Evolutionary conservation across 1,140 invertebrate species (phyloP), one percentile per base, ranked within the genome.

Genomic region (Venustaconcha ellipsiformis): DNA sequence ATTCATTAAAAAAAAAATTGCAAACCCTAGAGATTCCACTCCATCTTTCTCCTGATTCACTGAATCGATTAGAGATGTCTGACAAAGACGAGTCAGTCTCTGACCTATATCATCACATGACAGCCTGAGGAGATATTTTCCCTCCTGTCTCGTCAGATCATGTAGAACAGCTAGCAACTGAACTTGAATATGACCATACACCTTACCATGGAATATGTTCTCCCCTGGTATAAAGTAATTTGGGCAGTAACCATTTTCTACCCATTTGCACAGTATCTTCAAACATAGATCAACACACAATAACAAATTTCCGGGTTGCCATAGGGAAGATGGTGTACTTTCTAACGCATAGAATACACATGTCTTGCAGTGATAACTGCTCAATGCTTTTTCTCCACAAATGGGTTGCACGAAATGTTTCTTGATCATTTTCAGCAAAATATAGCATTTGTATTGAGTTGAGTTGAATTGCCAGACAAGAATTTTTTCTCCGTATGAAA

Each of bases 381-480:
- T 64, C 14, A 67, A 37, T 6, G 15, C 1, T 17, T 66, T 30
- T 66, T 66, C 26, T 14, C 64, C 72, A 5, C 66, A 14, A 20
- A 67, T 26, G 57, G 72, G 72, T 60, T 68, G 37, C 13, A 73
- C 23, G 26, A 26, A 18, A 58, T 23, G 17, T 48, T 66, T 66
- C 15, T 67, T 73, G 13, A 69, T 62, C 66, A 75, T 59, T 64
- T 75, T 75, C 14, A 75, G 30, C 30, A 69, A 23, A 18, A 75
- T 18, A 57, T 69, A 70, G 23, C 73, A 75, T 63, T 75, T 75
- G 57, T 69, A 48, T 57, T 75, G 73, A 8, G 67, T 48, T 18
- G 17, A 14, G 26, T 69, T 75, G 12, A 75, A 60, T 20, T 62
- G 62, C n/a, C 68, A 55, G 67, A 75, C 64, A 15, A 75, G 57